Percentiles rank a stretch among this genome's conserved stretches.
phyloP scores from a whole-genome alignment of 2,888 invertebrate species.

The Dynastes maya region DNA sequence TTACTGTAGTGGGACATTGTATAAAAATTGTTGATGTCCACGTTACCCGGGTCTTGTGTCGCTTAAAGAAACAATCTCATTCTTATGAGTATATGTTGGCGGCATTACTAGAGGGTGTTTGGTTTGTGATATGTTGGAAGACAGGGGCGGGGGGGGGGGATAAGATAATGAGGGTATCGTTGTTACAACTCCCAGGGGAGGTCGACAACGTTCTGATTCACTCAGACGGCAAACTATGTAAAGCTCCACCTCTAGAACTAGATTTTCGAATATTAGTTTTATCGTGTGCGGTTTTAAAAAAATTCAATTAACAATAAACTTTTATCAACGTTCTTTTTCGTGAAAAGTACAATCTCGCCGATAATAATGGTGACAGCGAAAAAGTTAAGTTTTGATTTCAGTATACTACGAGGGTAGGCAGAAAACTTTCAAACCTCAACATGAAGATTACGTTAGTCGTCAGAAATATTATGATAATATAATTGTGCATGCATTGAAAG shows the following conservation, averaged over 20 bases:
- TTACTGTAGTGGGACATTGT: background rate
- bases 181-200: slow-evolving; percentile 53
- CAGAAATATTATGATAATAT: no score
- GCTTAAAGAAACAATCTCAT: slow-evolving; percentile 37
- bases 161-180: slow-evolving; percentile 55
- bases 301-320: background rate
- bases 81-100: slow-evolving; percentile 48
- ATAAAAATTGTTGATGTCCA: slow-evolving; percentile 50
- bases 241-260: background rate
- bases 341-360: background rate
- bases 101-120: slow-evolving; percentile 20
- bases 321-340: no score
- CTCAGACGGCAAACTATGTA: slow-evolving; percentile 13
- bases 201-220: slow-evolving; percentile 52
- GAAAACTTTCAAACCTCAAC: no score
- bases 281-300: background rate
- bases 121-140: no score
- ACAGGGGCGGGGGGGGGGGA: background rate
- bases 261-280: slow-evolving; percentile 14
- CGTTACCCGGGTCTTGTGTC: slow-evolving; percentile 31
- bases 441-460: no score
- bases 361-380: no score
- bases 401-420: no score
- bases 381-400: no score
- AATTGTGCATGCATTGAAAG: no score